Percentiles rank a stretch among this genome's conserved stretches.
phyloP scores from a whole-genome alignment of 2,888 invertebrate genomes.

The Tachina fera region DNA sequence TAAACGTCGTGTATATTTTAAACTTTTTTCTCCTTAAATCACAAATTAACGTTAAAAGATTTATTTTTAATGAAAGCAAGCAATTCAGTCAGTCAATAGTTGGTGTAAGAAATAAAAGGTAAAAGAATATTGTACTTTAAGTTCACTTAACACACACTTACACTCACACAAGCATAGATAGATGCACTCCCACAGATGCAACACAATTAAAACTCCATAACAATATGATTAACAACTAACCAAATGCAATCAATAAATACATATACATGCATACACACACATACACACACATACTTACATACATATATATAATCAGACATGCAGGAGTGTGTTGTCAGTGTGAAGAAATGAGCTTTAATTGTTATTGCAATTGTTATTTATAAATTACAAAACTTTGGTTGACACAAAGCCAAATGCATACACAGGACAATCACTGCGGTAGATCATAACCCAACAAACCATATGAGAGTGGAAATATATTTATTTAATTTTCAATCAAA shows the following conservation, averaged over 20 bases:
- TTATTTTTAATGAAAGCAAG: not conserved
- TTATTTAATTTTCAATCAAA: not conserved
- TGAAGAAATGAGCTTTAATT: slow-evolving; percentile 50
- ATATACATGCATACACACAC: not conserved
- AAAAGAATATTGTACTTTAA: slow-evolving; percentile 23
- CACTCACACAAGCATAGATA: not conserved
- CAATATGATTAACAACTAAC: slow-evolving; percentile 67
- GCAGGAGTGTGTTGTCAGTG: not conserved
- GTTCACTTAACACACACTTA: slow-evolving; percentile 6
- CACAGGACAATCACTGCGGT: not conserved
- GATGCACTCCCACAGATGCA: slow-evolving; percentile 4
- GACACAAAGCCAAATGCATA: not conserved
- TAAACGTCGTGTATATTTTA: not conserved
- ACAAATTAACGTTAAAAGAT: slow-evolving; percentile 49
- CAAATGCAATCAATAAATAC: slow-evolving; percentile 55
- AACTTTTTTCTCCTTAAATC: slow-evolving; percentile 12
- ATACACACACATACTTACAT: not conserved
- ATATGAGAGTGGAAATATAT: not conserved
- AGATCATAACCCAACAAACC: slow-evolving; percentile 25
- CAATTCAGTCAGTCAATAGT: not conserved
- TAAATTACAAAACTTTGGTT: slow-evolving; percentile 44
- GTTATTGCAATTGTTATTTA: slow-evolving; percentile 49
- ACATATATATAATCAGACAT: not conserved
- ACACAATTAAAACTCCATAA: slow-evolving; percentile 63
- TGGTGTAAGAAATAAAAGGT: slow-evolving; percentile 10